Evolutionary conservation across 1,140 invertebrate species (phyloP).

Genomic region (Aricia agestis): DNA sequence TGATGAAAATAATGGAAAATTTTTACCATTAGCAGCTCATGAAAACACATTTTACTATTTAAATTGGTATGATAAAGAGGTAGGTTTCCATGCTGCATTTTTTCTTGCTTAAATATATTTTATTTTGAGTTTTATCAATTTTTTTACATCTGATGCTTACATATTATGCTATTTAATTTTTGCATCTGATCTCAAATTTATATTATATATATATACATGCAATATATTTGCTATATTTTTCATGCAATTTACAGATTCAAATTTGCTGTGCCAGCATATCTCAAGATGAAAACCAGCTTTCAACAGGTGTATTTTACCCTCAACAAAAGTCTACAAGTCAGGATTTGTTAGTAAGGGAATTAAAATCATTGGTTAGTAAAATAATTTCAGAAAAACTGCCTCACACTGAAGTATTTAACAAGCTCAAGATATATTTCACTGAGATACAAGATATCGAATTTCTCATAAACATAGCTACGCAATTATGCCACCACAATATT

Average conservation of each 20-base stretch:
- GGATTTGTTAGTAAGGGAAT: slow-evolving; percentile 48
- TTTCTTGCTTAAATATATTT: no score
- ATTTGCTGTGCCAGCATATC: slow-evolving; percentile 30
- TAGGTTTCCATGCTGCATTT: slow-evolving; percentile 24
- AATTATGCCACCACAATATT: slow-evolving; percentile 51
- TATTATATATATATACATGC: no score
- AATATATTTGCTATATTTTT: no score
- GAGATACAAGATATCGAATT: slow-evolving; percentile 49
- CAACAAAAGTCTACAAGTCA: slow-evolving; percentile 39
- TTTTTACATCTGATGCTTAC: no score
- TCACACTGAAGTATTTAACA: slow-evolving; percentile 30
- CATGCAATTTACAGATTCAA: slow-evolving; percentile 29
- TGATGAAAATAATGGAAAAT: slow-evolving; percentile 36
- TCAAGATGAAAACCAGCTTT: slow-evolving; percentile 17
- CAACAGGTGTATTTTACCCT: slow-evolving; percentile 14
- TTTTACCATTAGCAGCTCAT: slow-evolving; percentile 43
- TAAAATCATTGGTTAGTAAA: slow-evolving; percentile 42
- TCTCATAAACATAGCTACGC: slow-evolving; percentile 41
- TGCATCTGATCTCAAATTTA: neutral
- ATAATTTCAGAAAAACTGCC: slow-evolving; percentile 28
- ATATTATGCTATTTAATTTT: neutral
- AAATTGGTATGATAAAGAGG: slow-evolving; percentile 46
- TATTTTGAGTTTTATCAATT: no score
- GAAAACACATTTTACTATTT: slow-evolving; percentile 55
- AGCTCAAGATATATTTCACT: slow-evolving; percentile 48